Evolutionary conservation across 2,888 invertebrate genomes (phyloP), one percentile per base, ranked within the genome.

Genomic region (Ethmia dodecea): DNA sequence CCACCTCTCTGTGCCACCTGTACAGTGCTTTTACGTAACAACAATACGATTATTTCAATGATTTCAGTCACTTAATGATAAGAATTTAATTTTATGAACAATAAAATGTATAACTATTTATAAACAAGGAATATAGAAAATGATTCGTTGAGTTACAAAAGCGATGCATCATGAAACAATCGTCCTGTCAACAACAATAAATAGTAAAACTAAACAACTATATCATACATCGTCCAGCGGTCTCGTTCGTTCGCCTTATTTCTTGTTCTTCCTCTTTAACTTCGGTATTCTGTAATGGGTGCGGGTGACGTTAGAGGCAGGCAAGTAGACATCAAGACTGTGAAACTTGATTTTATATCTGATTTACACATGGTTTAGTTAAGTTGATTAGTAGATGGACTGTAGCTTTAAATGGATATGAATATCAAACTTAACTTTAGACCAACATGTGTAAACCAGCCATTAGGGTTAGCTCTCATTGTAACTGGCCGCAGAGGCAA

Each of bases 261-360:
- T 80, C 75, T 79, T 84, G 75, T 77, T 80, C 75, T 79, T 84
- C 77, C 72, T 60, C 70, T 81, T 86, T 59, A 81, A 67, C 71
- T 84, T 86, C 71, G 86, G 86, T 60, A 86, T 86, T 69, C 86
- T 86, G 86, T 42, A 81, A 83, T 64, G 70, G 61, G 73, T 80
- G 84, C 79, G 55, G 41, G 80, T 77, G 76, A 27, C 44, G 75
- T 81, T 81, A 77, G 64, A 47, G 57, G 64, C 60, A 62, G 61
- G 59, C 58, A 60, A 20, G 42, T 22, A n/a, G n/a, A 1, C 2
- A 9, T 22, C 58, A 60, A 20, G 38, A 45, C 43, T 41, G 37
- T 35, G 40, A 35, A 40, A 39, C 37, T 45, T 26, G 5, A 8
- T 22, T 20, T 22, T 22, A 22, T 22, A 3, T 22, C 20, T n/a